Percentiles rank a stretch among this genome's conserved stretches.
Conservation (phyloP, 2,888 invertebrate species). For the Drosophila macrospina region DNA sequence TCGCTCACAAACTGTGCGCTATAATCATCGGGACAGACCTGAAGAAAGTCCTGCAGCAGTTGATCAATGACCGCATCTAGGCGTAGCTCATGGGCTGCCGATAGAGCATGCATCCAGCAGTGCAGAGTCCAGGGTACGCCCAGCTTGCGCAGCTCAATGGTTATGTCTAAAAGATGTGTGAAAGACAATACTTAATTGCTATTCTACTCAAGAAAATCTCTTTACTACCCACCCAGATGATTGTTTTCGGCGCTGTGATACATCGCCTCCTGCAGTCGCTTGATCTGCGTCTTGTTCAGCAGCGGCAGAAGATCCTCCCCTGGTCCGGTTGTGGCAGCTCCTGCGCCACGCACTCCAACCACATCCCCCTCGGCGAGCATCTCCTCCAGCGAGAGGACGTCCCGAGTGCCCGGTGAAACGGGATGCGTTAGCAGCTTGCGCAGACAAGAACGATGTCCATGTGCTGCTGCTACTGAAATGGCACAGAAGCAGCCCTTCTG, state of each 20-base stretch:
- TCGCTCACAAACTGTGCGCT: constrained; percentile 95
- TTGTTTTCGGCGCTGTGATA: constrained; percentile 97
- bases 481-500: constrained; percentile 95
- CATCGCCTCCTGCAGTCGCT: constrained; percentile 96
- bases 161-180: constrained; percentile 88
- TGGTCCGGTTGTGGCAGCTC: constrained; percentile 71
- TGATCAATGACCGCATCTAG: constrained; percentile 95
- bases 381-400: constrained; percentile 94
- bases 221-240: constrained; percentile 88
- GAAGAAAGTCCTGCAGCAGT: constrained; percentile 94
- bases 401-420: constrained; percentile 88
- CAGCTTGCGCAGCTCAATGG: constrained; percentile 93
- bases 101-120: constrained; percentile 96
- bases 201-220: not conserved
- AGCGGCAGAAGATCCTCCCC: constrained; percentile 82
- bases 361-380: constrained; percentile 93
- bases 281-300: constrained; percentile 92
- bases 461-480: constrained; percentile 95
- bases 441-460: constrained; percentile 92
- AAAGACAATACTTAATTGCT: not conserved
- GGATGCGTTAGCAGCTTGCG: constrained; percentile 92
- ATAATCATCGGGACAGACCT: constrained; percentile 96
- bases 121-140: constrained; percentile 96
- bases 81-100: constrained; percentile 93
- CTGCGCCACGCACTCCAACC: constrained; percentile 62